These are phyloP conservation scores for Nemurella pictetii DNA, from an alignment of 2,888 invertebrate genomes.

Conservation along the genomic window DNA sequence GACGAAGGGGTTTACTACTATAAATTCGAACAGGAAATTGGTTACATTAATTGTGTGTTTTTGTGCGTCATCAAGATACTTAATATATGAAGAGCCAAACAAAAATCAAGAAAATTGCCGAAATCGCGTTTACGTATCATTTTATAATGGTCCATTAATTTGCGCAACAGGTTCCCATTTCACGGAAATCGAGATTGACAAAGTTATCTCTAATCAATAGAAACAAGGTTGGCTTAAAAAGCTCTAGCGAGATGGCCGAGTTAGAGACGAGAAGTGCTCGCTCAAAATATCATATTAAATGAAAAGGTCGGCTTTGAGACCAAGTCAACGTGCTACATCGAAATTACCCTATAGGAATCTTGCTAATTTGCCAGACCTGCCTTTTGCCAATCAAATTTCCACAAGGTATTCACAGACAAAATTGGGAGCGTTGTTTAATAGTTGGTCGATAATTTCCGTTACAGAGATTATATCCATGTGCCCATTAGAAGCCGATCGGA, in stretches of 20 bases:
- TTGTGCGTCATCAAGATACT: neutral
- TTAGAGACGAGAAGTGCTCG: neutral
- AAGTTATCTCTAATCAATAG: neutral
- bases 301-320: neutral
- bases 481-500: too few species aligned
- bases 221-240: neutral
- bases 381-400: neutral
- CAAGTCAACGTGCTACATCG: neutral
- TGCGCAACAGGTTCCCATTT: neutral
- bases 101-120: neutral
- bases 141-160: neutral
- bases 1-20: neutral
- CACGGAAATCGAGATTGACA: neutral
- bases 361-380: neutral
- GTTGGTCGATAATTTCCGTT: too few species aligned
- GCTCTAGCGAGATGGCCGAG: neutral
- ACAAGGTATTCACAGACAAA: neutral
- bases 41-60: neutral
- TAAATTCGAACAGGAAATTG: neutral
- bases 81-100: neutral
- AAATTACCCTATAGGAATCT: neutral
- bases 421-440: neutral
- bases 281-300: neutral
- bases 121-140: neutral
- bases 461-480: too few species aligned